Evolutionary conservation across 1,140 invertebrate genomes (phyloP), one percentile per base, ranked within the genome.

Genomic region (Thaumetopoea pityocampa): DNA sequence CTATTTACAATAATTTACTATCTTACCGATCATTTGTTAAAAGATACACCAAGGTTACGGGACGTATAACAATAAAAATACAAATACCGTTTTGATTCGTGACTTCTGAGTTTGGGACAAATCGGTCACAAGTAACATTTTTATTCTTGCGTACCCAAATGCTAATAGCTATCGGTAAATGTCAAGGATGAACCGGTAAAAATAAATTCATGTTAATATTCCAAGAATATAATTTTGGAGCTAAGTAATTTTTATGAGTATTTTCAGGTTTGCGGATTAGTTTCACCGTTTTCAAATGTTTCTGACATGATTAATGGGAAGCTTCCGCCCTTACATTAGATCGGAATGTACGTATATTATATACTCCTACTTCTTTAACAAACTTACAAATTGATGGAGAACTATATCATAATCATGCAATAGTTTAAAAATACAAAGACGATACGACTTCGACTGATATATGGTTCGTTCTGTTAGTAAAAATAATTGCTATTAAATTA

Each of bases 161-260:
- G 63, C 42, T 69, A 71, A 71, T 69, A 20, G 54, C 38, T 15
- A 53, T 57, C 32, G 36, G 47, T 66, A 51, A 47, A 66, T 56
- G 26, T 67, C 52, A 63, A 67, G 47, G 48, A 52, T 55, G 35
- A 42, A 59, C 51, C 46, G 59, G 61, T 70, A 69, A 55, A 56
- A 48, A 51, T 18, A 19, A 46, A 28, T 6, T 19, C 18, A 45
- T 6, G 12, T 5, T 11, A 12, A 19, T n/a, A n/a, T n/a, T n/a
- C n/a, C n/a, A 20, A 20, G 8, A 33, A 16, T 14, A 19, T 22
- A 15, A 5, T 26, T 14, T 17, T 26, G n/a, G 27, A 36, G 41
- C 12, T n/a, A n/a, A n/a, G 43, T 28, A 49, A 59, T 38, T 26
- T 22, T 38, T 27, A 7, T 34, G 30, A 26, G 5, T 16, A 27